Base-by-base conservation (phyloP, 2,888 invertebrate species). In the Oegoconia quadripuncta region DNA sequence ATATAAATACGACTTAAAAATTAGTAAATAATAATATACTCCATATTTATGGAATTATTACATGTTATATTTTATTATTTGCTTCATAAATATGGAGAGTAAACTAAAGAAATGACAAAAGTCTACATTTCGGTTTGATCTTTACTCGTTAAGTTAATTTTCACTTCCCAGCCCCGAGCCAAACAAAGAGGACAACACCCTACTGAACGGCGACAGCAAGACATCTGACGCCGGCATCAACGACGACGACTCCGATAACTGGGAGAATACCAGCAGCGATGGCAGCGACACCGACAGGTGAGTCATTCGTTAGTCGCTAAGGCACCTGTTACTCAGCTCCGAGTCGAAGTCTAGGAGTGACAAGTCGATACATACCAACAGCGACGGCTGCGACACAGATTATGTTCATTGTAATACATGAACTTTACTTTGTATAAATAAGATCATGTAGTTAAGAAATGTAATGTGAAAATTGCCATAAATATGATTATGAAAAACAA, bases 231-330 rank as follows among this genome's bases (percentile, higher is more conserved):
- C 50, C 1, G 66, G 56, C 11, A 52, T 64, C 52, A 59, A 62
- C 31, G 74, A 74, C 42, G 80, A 88, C 32, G 88, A 88, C 54
- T 83, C 83, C 0, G 88, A 88, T 50, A 86, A 87, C 68, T 88
- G 88, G 88, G 88, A 87, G 72, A 86, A 87, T 49, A 88, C 87
- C 2, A 87, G 87, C 68, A 87, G 86, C 53, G 88, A 87, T 29
- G 88, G 79, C 55, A 87, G 87, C 35, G 88, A 88, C 44, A 87
- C 88, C 14, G 88, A 88, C 52, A 88, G 88, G 88, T 84, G 4
- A 48, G 27, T 13, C 4, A 23, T 11, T 22, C 14, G 14, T 18
- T 35, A 1, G 18, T 22, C 16, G 27, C 15, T 13, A 7, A 6
- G 2, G 22, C 7, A 9, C 2, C 5, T 3, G 2, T 22, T 22